Base-by-base conservation (phyloP, 2,797 vertebrate genomes). In the Epinephelus coioides region DNA sequence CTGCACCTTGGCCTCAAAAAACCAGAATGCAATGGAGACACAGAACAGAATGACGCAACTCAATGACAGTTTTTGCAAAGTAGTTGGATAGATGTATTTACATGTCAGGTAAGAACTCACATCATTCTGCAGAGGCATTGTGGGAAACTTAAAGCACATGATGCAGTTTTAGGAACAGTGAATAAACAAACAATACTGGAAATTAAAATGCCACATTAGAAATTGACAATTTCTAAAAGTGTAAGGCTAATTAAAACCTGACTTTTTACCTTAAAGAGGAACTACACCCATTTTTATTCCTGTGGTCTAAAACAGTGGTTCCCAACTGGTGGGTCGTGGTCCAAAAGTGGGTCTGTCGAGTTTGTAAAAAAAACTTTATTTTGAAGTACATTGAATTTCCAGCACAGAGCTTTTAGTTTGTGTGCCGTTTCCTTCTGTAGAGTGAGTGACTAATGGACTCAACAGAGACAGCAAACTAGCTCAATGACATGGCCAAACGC, bases 21-120 rank as follows among this genome's bases (percentile, higher is more conserved):
- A 73, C 51, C 60, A 71, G 57, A 11, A 9, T 70, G 6, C 19
- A 77, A 34, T 46, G 57, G 19, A 27, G 12, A 44, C 17, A 59
- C 14, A 51, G 30, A 5, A 18, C 0, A 72, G 23, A 64, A 19
- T 34, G 38, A 70, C 21, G 46, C 12, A 43, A 21, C 0, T 2
- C 17, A 17, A 27, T 5, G 27, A 27, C 27, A 27, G 23, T n/a
- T 60, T 64, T 21, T 47, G 30, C 0, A 3, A 60, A 73, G 57
- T 12, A 23, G 1, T n/a, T 19, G 0, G 12, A 40, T 18, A 10
- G 5, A 13, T 66, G 3, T 59, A 25, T 59, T 57, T 51, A 21
- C 51, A 57, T 40, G 11, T 1, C 11, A 53, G 15, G 1, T 13
- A 43, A 59, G 34, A 73, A 14, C 30, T 34, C 6, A 34, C 27